Base-by-base conservation (phyloP, 2,888 invertebrate species). In the Hydropsyche betteni region DNA sequence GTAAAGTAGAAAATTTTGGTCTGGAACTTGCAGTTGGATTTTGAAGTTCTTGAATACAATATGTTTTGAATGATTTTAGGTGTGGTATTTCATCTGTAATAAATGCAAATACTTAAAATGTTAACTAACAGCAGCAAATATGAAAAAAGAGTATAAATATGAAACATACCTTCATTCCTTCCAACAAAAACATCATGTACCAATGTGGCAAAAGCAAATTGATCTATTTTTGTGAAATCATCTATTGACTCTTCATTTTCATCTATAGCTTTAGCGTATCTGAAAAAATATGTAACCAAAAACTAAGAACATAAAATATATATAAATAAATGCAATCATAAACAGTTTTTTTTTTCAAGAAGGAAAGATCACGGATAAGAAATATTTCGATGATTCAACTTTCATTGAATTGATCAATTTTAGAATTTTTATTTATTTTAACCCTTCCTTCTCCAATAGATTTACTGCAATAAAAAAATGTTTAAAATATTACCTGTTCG, bases 161-260 rank as follows among this genome's bases (percentile, higher is more conserved):
- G 5, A 68, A n/a, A 68, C 38, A 81, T 85, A 90, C 90, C 90
- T 83, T 88, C 86, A 81, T 85, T 87, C 80, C 89, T 88, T 38
- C 86, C 85, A 82, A 89, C 89, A 74, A 94, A 88, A 61, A 94
- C 89, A 83, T 94, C 93, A 82, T 91, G 91, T 50, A 92, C 93
- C 74, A 95, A 86, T 34, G 91, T 88, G 58, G 92, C 93, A 87
- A 93, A 94, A 7, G 92, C 92, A 85, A 90, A 95, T 81, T 92
- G 90, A 84, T 95, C 95, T 61, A 95, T 89, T 80, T 89, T 90
- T 78, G 89, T 85, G 69, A 87, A 88, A 80, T 84, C 84, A 81
- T 88, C 86, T 84, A 86, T 84, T 74, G 85, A 84, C 79, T 91
- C 89, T 85, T 92, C 94, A 83, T 91, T 90, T 2, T 91, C 89